These are phyloP conservation scores for Macaria notata DNA, from an alignment of 2,888 invertebrate species.

Conservation along the genomic window DNA sequence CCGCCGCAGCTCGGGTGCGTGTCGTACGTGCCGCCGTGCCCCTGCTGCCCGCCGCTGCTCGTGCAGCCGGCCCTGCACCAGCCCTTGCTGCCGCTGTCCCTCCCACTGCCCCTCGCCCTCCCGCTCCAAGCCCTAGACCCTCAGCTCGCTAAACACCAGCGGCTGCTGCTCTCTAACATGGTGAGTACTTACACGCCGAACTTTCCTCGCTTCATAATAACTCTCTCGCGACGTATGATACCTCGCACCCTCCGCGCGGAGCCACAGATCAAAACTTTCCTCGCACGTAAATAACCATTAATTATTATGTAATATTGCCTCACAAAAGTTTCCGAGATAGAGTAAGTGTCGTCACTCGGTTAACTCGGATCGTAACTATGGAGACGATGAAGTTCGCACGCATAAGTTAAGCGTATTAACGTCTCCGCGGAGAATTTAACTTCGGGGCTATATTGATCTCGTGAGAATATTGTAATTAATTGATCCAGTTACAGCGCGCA, in stretches of 20 bases:
- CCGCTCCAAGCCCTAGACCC: constrained; percentile 77
- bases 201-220: constrained; percentile 66
- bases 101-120: constrained; percentile 73
- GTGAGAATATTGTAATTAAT: constrained; percentile 59
- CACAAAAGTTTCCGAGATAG: constrained; percentile 51
- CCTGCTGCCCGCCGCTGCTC: constrained; percentile 76
- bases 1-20: constrained; percentile 82
- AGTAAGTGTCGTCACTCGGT: constrained; percentile 54
- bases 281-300: constrained; percentile 60
- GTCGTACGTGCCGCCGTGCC: constrained; percentile 80
- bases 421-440: constrained; percentile 59
- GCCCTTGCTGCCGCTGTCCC: constrained; percentile 70
- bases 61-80: constrained; percentile 74
- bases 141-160: constrained; percentile 78
- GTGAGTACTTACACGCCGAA: constrained; percentile 69
- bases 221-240: constrained; percentile 59
- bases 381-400: constrained; percentile 62
- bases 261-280: constrained; percentile 48
- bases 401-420: constrained; percentile 71
- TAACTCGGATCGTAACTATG: constrained; percentile 64
- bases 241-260: constrained; percentile 34
- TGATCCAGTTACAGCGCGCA: constrained; percentile 48
- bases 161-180: constrained; percentile 82
- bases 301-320: constrained; percentile 52
- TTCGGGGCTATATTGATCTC: constrained; percentile 57